These are phyloP conservation scores for Falco novaeseelandiae DNA, from an alignment of 2,797 vertebrate genomes.

Conservation along the genomic window DNA sequence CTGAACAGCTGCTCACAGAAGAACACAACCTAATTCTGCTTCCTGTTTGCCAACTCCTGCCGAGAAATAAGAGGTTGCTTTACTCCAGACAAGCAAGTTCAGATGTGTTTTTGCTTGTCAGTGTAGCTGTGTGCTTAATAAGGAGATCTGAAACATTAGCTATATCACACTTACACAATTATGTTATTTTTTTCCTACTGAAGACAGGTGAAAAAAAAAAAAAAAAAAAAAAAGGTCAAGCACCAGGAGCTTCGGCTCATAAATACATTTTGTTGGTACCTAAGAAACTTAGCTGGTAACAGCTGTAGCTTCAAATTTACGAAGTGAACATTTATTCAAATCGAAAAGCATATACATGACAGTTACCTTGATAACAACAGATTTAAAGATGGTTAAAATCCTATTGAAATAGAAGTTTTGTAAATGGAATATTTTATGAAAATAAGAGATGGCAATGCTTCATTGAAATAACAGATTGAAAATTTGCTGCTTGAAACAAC, in stretches of 20 bases:
- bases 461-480: constrained; percentile 52
- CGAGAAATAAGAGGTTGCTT: neutral
- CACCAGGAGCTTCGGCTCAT: constrained; percentile 5
- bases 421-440: neutral
- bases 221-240: neutral
- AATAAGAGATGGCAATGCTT: constrained; percentile 20
- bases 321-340: neutral
- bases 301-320: constrained; percentile 10
- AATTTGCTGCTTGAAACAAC: neutral
- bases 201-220: neutral
- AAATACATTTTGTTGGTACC: neutral
- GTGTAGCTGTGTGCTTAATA: neutral
- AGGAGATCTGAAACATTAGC: neutral
- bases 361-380: neutral
- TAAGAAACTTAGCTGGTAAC: neutral
- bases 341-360: neutral
- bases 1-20: neutral
- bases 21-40: neutral
- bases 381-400: neutral
- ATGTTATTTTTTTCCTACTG: neutral
- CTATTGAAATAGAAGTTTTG: neutral
- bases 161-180: neutral
- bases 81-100: constrained; percentile 8
- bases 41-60: constrained; percentile 5
- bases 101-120: constrained; percentile 9